Evolutionary conservation across 2,113 vertebrate genomes (phyloP).

Genomic region (Gorsachius goisagi): DNA sequence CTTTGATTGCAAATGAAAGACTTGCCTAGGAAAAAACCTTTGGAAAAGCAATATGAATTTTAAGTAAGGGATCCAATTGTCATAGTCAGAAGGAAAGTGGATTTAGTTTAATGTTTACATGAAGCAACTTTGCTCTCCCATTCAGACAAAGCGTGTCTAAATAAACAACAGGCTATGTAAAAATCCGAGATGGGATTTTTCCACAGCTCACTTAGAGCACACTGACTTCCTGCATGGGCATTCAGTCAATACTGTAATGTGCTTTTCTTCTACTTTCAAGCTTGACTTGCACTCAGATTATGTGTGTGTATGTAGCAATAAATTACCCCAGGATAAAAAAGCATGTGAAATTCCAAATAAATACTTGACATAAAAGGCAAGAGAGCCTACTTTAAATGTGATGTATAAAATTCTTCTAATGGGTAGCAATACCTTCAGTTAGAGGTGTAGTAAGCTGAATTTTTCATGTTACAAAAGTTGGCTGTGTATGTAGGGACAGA

Average conservation of each 20-base stretch:
- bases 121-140: background rate
- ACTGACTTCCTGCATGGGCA: background rate
- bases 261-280: background rate
- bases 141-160: background rate
- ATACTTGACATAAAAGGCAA: background rate
- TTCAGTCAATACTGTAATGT: background rate
- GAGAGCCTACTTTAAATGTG: background rate
- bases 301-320: background rate
- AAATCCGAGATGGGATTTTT: background rate
- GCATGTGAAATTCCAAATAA: background rate
- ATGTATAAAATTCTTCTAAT: background rate
- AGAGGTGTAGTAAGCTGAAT: background rate
- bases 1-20: background rate
- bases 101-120: background rate
- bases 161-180: constrained; percentile 1
- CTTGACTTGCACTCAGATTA: background rate
- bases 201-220: background rate
- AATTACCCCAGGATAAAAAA: background rate
- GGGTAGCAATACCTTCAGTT: background rate
- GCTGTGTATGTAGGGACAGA: background rate
- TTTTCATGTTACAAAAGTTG: background rate
- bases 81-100: background rate
- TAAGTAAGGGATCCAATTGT: background rate
- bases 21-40: background rate
- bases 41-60: background rate